Evolutionary conservation across 2,888 invertebrate species (phyloP).

Genomic region (Epinotia nisella): DNA sequence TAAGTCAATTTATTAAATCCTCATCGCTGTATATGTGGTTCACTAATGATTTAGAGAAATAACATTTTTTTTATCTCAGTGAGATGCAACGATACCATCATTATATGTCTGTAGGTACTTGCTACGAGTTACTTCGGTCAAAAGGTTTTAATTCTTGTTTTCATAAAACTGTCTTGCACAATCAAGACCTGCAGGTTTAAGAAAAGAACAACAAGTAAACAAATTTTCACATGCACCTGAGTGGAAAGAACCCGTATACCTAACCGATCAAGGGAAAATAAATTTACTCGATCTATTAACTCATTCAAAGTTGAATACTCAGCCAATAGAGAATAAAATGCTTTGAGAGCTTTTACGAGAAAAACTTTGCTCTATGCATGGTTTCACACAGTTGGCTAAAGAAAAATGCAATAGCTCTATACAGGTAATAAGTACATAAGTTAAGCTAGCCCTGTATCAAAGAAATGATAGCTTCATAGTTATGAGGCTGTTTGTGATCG

Average conservation of each 20-base stretch:
- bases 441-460: background rate
- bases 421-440: background rate
- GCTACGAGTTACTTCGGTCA: background rate
- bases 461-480: background rate
- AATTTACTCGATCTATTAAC: conserved; percentile 7
- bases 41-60: no score
- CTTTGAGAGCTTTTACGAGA: conserved; percentile 6
- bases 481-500: background rate
- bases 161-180: no score
- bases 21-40: no score
- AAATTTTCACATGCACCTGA: background rate
- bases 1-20: background rate
- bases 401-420: conserved; percentile 10
- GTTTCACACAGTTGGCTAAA: background rate
- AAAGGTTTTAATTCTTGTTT: background rate
- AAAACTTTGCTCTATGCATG: background rate
- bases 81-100: background rate
- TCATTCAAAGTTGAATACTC: conserved; percentile 3
- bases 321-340: background rate
- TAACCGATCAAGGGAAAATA: background rate
- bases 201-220: background rate
- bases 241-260: background rate
- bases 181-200: conserved; percentile 2
- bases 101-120: background rate
- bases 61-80: background rate